Percentiles rank a stretch among this genome's conserved stretches.
phyloP scores from a whole-genome alignment of 2,888 invertebrate genomes.

The Calliphora vomitoria region DNA sequence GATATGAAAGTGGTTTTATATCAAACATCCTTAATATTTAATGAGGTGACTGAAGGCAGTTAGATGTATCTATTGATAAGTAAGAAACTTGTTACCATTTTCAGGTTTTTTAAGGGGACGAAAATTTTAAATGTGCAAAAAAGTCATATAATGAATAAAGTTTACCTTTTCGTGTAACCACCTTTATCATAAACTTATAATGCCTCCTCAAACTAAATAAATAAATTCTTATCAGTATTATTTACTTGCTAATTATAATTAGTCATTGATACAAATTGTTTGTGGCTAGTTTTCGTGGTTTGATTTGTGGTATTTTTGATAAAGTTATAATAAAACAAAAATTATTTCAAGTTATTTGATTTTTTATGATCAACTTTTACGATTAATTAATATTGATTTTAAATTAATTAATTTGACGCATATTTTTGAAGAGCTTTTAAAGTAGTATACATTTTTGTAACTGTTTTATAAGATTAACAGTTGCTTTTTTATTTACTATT shows the following conservation, averaged over 20 bases:
- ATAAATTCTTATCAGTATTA: conserved; percentile 28
- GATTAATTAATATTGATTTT: not conserved
- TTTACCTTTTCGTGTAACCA: not conserved
- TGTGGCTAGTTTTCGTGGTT: not conserved
- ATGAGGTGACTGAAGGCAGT: no score
- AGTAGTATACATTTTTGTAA: no score
- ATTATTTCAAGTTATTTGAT: not conserved
- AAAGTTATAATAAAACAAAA: not conserved
- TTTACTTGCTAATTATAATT: conserved; percentile 31
- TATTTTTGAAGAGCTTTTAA: no score
- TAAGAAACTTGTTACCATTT: no score
- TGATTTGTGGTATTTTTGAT: not conserved
- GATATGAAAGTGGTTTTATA: no score
- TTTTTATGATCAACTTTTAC: not conserved
- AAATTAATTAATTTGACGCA: not conserved
- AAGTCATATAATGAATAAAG: no score
- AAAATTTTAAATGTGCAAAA: no score
- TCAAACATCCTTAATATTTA: no score
- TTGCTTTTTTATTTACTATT: no score
- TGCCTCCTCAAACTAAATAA: not conserved
- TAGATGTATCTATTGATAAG: no score
- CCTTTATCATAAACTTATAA: not conserved
- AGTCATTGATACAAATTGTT: conserved; percentile 2
- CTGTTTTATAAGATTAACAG: no score
- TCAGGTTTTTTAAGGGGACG: no score